Base-by-base conservation (phyloP, 2,797 vertebrate species). In the Alca torda region DNA sequence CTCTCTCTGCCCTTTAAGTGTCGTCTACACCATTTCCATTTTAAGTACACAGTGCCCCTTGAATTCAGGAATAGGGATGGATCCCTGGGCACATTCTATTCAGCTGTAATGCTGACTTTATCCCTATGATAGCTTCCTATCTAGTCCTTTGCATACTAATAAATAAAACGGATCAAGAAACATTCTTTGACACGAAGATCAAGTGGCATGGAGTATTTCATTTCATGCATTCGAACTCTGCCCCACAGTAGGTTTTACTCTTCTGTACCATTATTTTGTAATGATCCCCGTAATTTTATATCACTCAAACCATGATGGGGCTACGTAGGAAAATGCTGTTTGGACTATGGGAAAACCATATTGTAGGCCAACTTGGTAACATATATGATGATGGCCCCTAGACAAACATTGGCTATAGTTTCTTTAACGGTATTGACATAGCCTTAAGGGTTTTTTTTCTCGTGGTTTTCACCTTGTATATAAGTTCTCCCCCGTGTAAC, bases 101-200 rank as follows among this genome's bases (percentile, higher is more conserved):
- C 28, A 33, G 2, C 31, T 33, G 21, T 51, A 76, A 50, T 35
- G 19, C 2, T 28, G 6, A 37, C 20, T 65, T 85, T 74, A 30
- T 63, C 19, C 11, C 6, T 74, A 13, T 4, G 54, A 6, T 15
- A 69, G 3, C 19, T 86, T 70, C 5, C 13, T 80, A 16, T 21
- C 13, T 28, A 13, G 12, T 3, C 7, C 19, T 85, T 76, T 76
- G 7, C 56, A 54, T 61, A 26, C 6, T n/a, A 80, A 74, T 45
- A 72, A 87, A 79, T 48, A 39, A 59, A 87, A 74, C 0, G 0
- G 24, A 43, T 37, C 9, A 67, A 73, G 51, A 80, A 87, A 59
- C 10, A 4, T 59, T 63, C 5, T 59, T 11, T 39, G 33, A 4
- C 4, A 0, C 6, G 1, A 1, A 70, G 7, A 64, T 53, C 31